Evolutionary conservation across 1,140 invertebrate genomes (phyloP), one percentile per base, ranked within the genome.

Genomic region (Pantala flavescens): DNA sequence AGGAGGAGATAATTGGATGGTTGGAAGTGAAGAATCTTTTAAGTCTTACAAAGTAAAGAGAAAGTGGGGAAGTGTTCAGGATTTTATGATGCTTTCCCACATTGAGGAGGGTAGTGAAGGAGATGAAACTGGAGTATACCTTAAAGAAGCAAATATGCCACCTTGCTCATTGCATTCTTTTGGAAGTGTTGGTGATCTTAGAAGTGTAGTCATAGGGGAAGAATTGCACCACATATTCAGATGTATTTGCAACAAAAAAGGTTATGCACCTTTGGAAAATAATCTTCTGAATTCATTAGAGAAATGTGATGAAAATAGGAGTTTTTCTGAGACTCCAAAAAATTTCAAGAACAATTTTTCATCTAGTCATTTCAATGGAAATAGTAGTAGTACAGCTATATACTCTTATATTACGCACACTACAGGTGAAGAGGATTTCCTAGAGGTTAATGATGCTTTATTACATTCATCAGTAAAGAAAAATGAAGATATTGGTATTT

Each of bases 41-140:
- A n/a, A n/a, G 28, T 86, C 88, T 0, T 88, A 90, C 79, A 89
- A 90, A 81, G 89, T 90, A 0, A 86, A 88, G 75, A 85, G 89
- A 74, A 91, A 91, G 80, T 91, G 89, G 0, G 88, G 87, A 81
- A 90, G 89, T 73, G 89, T 90, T 1, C 88, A 90, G 23, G 89
- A 91, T 83, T 81, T 91, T 23, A 90, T 91, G 89, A 84, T 90
- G n/a, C 80, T 91, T 14, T 90, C 90, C 3, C 89, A 90, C 77
- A 89, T 91, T 21, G 90, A 91, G 77, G 82, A 79, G 36, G 87
- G 86, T 12, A 88, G 90, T 77, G 86, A 87, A 1, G 87, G 88
- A 77, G 16, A 16, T 23, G 83, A 84, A 75, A 77, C 78, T 73
- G 72, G 7, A 71, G 76, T 23, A 55, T 72, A 36, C 73, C 43